These are phyloP conservation scores for Trachelipus rathkii DNA, from an alignment of 1,140 invertebrate genomes.

Conservation along the genomic window DNA sequence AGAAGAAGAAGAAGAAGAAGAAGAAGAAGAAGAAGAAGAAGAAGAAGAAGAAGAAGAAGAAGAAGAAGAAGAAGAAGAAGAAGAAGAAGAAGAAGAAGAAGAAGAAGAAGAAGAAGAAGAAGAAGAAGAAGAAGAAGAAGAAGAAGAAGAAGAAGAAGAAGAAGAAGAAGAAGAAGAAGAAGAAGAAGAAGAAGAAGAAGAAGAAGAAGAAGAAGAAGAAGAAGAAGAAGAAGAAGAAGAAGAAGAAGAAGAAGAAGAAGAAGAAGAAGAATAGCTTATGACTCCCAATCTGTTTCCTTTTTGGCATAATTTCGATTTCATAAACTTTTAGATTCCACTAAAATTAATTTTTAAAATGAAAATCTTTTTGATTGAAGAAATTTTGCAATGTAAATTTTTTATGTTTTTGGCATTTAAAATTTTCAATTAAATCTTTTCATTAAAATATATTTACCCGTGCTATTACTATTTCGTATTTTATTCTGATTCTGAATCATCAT, in stretches of 20 bases:
- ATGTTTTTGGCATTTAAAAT: no score
- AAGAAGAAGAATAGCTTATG: no score
- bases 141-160: not conserved
- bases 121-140: not conserved
- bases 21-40: not conserved
- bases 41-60: not conserved
- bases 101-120: not conserved
- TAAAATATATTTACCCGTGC: no score
- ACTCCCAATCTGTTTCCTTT: no score
- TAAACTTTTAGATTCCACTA: no score
- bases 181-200: not conserved
- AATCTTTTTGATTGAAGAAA: no score
- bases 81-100: not conserved
- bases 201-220: not conserved
- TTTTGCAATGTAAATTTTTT: no score
- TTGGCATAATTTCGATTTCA: no score
- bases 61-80: not conserved
- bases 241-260: slow-evolving; percentile 13
- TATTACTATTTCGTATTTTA: no score
- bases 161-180: slow-evolving; percentile 1
- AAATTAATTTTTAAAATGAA: no score
- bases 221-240: not conserved
- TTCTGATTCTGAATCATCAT: no score
- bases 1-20: not conserved
- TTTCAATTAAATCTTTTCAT: no score